Conservation (phyloP, 1,140 invertebrate genomes). For the Penaeus vannamei region DNA sequence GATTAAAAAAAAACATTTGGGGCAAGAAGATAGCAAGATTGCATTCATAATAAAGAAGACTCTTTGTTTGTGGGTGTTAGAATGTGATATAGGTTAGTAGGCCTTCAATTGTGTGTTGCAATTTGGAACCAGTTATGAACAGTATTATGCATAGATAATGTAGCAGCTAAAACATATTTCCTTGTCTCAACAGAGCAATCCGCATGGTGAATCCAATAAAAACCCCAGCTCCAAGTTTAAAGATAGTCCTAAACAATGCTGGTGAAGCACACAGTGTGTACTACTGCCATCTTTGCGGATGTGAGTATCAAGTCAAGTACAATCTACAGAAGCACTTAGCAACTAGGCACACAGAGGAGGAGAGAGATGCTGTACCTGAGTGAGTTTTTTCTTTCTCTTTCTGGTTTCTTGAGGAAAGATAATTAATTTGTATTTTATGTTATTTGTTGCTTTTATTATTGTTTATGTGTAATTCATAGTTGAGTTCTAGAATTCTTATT, state of each 20-base stretch:
- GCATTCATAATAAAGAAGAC: too few relatives aligned
- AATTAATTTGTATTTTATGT: slow-evolving; percentile 3
- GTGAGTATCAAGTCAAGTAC: slow-evolving; percentile 80
- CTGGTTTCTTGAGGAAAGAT: neutral
- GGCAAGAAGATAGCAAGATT: too few relatives aligned
- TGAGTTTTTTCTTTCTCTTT: slow-evolving; percentile 52
- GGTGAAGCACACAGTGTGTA: slow-evolving; percentile 77
- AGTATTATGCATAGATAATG: neutral
- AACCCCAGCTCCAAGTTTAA: slow-evolving; percentile 76
- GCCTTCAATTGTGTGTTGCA: too few relatives aligned
- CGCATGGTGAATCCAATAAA: slow-evolving; percentile 73
- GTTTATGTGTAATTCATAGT: too few relatives aligned
- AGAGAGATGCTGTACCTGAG: slow-evolving; percentile 75
- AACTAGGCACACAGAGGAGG: slow-evolving; percentile 75
- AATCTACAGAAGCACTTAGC: slow-evolving; percentile 79
- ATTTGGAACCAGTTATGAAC: too few relatives aligned
- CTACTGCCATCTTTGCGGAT: slow-evolving; percentile 80
- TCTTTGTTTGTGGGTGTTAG: too few relatives aligned
- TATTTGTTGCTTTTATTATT: too few relatives aligned
- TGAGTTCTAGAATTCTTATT: too few relatives aligned
- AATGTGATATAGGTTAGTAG: too few relatives aligned
- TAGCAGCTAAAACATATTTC: neutral
- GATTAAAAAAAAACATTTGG: too few relatives aligned
- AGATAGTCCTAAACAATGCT: slow-evolving; percentile 76
- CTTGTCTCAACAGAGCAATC: slow-evolving; percentile 26